Evolutionary conservation across 1,140 invertebrate species (phyloP).

Genomic region (Eumeta japonica): DNA sequence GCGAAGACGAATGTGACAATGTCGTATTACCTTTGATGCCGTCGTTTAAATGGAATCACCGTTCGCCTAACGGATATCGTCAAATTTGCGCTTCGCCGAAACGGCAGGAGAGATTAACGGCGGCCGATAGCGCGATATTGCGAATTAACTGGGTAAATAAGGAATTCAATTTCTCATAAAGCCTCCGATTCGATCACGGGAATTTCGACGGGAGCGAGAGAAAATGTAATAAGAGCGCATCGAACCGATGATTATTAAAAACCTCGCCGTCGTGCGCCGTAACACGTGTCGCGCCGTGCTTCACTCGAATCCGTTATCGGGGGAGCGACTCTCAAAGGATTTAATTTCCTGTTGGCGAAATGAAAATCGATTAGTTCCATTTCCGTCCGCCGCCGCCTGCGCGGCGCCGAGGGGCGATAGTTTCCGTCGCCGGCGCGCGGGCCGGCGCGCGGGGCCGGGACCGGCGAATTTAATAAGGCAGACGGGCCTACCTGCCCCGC

Average conservation of each 20-base stretch:
- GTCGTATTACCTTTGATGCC: no score
- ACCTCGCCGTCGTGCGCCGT: conserved; percentile 11
- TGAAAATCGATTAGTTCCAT: conserved; percentile 57
- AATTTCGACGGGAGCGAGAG: neutral
- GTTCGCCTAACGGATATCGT: no score
- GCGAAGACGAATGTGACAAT: no score
- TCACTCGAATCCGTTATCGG: conserved; percentile 48
- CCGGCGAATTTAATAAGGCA: conserved; percentile 43
- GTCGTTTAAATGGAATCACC: no score
- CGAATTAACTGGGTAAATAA: conserved; percentile 6
- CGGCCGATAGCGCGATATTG: no score
- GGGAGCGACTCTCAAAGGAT: conserved; percentile 48
- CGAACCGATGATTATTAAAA: conserved; percentile 22
- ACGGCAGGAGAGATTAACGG: no score
- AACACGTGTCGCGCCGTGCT: conserved; percentile 55
- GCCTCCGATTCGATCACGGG: conserved; percentile 8
- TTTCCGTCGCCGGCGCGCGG: conserved; percentile 34
- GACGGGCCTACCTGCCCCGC: no score
- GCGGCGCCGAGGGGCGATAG: conserved; percentile 32
- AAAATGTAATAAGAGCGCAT: conserved; percentile 7
- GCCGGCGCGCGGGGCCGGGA: conserved; percentile 7
- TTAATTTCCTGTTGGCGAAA: conserved; percentile 54
- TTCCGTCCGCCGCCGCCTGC: conserved; percentile 38
- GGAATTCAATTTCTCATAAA: conserved; percentile 28
- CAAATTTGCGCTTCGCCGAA: no score